Percentiles rank a stretch among this genome's conserved stretches.
Evolutionary conservation across 2,797 vertebrate species (phyloP).

Genomic region (Siniperca undulata): DNA sequence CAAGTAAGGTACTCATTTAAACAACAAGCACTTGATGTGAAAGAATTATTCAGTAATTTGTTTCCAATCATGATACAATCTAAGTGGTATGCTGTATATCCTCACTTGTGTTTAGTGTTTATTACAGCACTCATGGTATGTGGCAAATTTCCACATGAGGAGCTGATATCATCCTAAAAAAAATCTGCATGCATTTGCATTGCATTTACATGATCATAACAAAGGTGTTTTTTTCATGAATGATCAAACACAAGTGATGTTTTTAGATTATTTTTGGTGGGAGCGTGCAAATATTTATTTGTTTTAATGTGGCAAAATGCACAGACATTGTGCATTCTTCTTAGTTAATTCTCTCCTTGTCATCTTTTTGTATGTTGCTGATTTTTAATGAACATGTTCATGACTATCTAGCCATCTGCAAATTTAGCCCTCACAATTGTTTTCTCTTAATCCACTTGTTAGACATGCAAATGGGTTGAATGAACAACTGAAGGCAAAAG

Average conservation of each 20-base stretch:
- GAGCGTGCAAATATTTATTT: conserved; percentile 96
- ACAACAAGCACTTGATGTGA: conserved; percentile 78
- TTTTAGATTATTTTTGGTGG: conserved; percentile 89
- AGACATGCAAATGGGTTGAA: conserved; percentile 91
- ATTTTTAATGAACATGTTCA: conserved; percentile 80
- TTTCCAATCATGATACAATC: conserved; percentile 68
- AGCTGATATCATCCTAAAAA: conserved; percentile 53
- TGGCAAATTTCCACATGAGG: conserved; percentile 59
- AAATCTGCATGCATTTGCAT: conserved; percentile 71
- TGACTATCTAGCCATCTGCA: conserved; percentile 86
- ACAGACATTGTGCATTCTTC: conserved; percentile 85
- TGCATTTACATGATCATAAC: conserved; percentile 71
- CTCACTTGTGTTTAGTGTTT: conserved; percentile 64
- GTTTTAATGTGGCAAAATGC: conserved; percentile 89
- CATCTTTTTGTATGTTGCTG: conserved; percentile 83
- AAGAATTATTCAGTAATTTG: conserved; percentile 47
- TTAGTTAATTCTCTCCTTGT: conserved; percentile 85
- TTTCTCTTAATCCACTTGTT: conserved; percentile 87
- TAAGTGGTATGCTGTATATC: conserved; percentile 58
- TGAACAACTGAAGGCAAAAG: conserved; percentile 88
- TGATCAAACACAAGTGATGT: conserved; percentile 87
- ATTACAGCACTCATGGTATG: conserved; percentile 50
- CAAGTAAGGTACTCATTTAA: conserved; percentile 72
- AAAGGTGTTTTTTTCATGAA: conserved; percentile 79
- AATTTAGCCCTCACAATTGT: conserved; percentile 84